A percentile compares a stretch with the other conserved stretches of the same genome.
These are phyloP conservation scores for Sebastes hubbsi DNA, from an alignment of 2,797 vertebrate species.

Conservation along the genomic window DNA sequence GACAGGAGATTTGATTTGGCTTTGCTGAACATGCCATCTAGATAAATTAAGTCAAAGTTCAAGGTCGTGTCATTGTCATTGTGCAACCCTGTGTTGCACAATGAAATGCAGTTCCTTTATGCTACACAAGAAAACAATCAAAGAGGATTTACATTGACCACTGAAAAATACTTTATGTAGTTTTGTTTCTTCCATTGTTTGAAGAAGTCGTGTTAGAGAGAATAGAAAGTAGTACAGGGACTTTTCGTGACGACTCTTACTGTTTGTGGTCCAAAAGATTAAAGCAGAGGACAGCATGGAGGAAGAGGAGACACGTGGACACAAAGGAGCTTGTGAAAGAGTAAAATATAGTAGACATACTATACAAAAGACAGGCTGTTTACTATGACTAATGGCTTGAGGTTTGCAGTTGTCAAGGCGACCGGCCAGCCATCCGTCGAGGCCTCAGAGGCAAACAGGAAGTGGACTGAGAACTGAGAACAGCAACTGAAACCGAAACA, in stretches of 20 bases:
- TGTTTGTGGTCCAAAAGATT: neutral
- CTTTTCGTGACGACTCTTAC: neutral
- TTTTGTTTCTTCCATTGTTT: neutral
- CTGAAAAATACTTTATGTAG: neutral
- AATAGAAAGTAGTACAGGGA: neutral
- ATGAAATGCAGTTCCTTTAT: neutral
- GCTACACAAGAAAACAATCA: neutral
- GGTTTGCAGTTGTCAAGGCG: slow-evolving; percentile 45
- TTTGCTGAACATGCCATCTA: neutral
- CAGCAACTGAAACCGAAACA: slow-evolving; percentile 69
- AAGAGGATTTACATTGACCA: neutral
- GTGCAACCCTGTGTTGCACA: neutral
- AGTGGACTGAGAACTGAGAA: slow-evolving; percentile 64
- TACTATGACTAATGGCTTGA: slow-evolving; percentile 37
- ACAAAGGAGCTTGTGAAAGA: neutral
- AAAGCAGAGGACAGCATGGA: neutral
- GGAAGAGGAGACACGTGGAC: neutral
- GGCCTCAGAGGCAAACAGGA: slow-evolving; percentile 64
- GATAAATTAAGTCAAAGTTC: neutral
- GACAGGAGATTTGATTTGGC: neutral
- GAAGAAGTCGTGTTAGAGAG: neutral
- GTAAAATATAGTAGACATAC: neutral
- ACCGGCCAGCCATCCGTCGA: neutral
- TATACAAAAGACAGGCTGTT: neutral
- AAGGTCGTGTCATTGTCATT: neutral